Conservation (phyloP, 2,113 vertebrate genomes). For the Pogonocichla stellata region DNA sequence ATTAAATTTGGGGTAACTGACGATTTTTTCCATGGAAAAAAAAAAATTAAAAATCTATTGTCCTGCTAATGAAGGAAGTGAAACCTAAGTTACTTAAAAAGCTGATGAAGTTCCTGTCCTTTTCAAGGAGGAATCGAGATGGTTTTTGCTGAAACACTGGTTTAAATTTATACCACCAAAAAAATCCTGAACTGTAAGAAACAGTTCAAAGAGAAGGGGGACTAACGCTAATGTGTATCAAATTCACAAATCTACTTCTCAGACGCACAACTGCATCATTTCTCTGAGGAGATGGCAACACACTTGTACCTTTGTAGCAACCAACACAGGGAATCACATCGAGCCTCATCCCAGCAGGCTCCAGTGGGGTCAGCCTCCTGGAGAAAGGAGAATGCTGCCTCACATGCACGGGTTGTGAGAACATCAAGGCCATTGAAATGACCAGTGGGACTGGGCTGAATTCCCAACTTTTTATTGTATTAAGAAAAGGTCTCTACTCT, state of each 20-base stretch:
- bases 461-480: not conserved
- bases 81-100: not conserved
- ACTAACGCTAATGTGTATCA: not conserved
- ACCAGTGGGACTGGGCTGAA: not conserved
- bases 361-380: not conserved
- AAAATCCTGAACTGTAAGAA: not conserved
- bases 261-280: accelerated
- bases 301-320: not conserved
- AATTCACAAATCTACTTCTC: not conserved
- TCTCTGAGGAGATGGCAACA: not conserved
- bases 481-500: not conserved
- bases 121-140: not conserved
- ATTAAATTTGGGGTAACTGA: not conserved
- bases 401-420: not conserved
- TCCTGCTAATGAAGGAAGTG: not conserved
- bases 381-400: not conserved
- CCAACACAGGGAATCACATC: not conserved
- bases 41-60: not conserved
- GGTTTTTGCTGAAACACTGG: not conserved
- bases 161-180: not conserved
- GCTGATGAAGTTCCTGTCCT: not conserved
- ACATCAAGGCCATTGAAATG: not conserved
- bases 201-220: not conserved
- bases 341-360: not conserved
- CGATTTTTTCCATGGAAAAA: not conserved